Conservation (phyloP, 2,113 vertebrate species). For the Mesembrinibis cayennensis region DNA sequence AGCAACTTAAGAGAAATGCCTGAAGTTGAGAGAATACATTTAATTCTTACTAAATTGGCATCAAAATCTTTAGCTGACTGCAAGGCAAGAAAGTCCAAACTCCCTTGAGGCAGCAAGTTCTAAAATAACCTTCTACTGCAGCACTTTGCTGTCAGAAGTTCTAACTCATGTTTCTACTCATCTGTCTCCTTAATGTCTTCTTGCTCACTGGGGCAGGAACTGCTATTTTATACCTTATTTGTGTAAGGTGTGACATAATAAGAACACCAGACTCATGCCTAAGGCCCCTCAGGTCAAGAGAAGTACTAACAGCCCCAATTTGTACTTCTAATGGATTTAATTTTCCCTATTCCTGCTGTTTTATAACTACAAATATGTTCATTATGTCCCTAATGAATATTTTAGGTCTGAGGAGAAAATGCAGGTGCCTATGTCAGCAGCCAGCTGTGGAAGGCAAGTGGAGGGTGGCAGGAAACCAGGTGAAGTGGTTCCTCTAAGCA, state of each 20-base stretch:
- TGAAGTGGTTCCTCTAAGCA: not conserved
- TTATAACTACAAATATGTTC: not conserved
- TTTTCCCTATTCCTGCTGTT: not conserved
- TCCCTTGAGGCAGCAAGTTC: slow-evolving; percentile 53
- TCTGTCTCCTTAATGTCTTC: not conserved
- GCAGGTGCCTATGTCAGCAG: not conserved
- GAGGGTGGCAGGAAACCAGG: not conserved
- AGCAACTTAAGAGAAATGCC: slow-evolving; percentile 29
- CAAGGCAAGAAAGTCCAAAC: slow-evolving; percentile 51
- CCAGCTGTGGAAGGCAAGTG: not conserved
- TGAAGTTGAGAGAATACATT: slow-evolving; percentile 47
- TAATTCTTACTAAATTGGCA: slow-evolving; percentile 60
- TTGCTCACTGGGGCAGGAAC: not conserved
- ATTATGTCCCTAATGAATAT: not conserved
- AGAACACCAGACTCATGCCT: not conserved
- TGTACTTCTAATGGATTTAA: not conserved
- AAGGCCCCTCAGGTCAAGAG: not conserved
- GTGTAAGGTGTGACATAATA: slow-evolving; percentile 18
- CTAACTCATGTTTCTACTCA: slow-evolving; percentile 36
- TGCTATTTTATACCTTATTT: slow-evolving; percentile 19
- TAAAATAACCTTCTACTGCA: slow-evolving; percentile 58
- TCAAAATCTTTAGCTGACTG: slow-evolving; percentile 59
- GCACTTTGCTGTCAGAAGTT: slow-evolving; percentile 61
- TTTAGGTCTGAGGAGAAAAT: not conserved
- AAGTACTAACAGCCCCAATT: not conserved